Conservation (phyloP, 2,797 vertebrate species). For the Cuniculus paca region DNA sequence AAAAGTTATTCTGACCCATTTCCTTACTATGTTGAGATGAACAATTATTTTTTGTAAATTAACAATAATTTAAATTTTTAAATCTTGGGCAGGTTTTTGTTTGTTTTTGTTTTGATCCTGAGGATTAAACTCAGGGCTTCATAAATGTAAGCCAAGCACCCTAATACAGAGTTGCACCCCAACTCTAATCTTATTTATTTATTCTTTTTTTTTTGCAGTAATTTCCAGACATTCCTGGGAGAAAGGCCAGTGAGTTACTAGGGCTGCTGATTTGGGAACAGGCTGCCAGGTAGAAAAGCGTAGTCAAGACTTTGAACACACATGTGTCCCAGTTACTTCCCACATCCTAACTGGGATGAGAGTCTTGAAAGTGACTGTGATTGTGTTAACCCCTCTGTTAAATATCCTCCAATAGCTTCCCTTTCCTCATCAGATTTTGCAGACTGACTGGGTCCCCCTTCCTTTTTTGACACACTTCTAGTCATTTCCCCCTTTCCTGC, state of each 20-base stretch:
- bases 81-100: background rate
- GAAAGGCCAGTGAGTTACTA: background rate
- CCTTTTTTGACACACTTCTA: background rate
- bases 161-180: background rate
- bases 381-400: background rate
- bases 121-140: background rate
- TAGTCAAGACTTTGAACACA: background rate
- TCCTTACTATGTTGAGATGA: background rate
- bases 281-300: background rate
- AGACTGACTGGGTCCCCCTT: background rate
- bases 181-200: background rate
- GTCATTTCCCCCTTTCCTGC: background rate
- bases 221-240: background rate
- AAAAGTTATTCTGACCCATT: background rate
- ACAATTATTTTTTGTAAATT: background rate
- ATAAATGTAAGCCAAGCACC: background rate
- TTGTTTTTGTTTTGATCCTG: background rate
- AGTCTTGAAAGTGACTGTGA: background rate
- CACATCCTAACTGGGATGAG: background rate
- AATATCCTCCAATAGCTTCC: background rate
- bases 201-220: slow-evolving; percentile 35
- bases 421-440: background rate
- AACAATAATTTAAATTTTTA: background rate
- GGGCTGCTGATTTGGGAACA: background rate
- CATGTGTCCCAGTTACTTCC: background rate